Conservation (phyloP, 2,113 vertebrate genomes). For the Tapirus terrestris region DNA sequence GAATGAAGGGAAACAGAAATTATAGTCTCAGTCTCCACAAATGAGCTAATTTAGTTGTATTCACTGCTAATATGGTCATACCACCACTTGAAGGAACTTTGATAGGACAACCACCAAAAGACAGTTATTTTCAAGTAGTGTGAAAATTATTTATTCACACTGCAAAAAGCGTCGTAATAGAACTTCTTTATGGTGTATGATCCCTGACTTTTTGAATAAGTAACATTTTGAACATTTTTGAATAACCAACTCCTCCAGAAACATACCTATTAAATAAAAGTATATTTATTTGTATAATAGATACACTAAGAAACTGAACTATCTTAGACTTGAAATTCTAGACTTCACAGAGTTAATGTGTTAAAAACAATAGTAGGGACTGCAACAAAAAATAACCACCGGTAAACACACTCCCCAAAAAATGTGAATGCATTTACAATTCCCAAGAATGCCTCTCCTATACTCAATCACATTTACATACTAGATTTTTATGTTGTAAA, state of each 20-base stretch:
- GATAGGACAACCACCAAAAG: background rate
- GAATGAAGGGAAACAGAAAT: slow-evolving; percentile 2
- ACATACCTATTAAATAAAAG: background rate
- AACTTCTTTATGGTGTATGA: background rate
- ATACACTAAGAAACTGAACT: background rate
- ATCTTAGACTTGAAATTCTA: slow-evolving; percentile 22
- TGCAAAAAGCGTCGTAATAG: background rate
- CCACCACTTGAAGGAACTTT: background rate
- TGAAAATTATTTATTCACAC: background rate
- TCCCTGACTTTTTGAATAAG: background rate
- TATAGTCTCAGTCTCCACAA: background rate
- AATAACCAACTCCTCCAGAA: background rate
- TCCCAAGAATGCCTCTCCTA: background rate
- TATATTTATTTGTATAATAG: background rate
- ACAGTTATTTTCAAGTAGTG: background rate
- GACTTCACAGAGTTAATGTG: background rate
- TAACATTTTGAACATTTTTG: background rate
- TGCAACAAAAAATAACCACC: slow-evolving; percentile 24
- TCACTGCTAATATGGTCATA: background rate
- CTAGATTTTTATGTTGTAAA: background rate
- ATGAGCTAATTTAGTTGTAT: background rate
- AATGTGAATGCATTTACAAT: background rate
- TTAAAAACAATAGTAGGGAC: background rate
- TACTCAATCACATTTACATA: background rate
- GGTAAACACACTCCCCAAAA: background rate